phyloP scores from a whole-genome alignment of 2,888 invertebrate species.

The Poecilus cupreus region DNA sequence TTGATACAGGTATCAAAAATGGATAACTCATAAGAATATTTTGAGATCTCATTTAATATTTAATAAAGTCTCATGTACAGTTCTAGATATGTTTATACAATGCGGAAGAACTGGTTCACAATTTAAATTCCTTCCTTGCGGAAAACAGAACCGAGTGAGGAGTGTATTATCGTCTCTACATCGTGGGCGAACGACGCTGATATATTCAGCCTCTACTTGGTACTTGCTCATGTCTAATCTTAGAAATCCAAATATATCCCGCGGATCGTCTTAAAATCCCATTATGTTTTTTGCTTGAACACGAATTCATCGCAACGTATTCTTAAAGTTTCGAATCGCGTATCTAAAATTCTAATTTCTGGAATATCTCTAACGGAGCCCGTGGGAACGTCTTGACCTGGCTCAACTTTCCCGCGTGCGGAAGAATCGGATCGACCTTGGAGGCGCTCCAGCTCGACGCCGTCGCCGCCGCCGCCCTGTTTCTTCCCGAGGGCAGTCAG shows the following conservation, averaged over 20 bases:
- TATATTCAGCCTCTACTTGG: too few species aligned
- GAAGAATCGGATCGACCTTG: background rate
- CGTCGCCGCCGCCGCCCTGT: too few species aligned
- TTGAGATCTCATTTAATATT: too few species aligned
- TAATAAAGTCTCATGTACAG: background rate
- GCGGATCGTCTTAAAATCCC: conserved; percentile 52
- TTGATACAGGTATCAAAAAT: too few species aligned
- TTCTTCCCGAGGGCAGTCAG: background rate
- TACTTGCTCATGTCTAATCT: background rate
- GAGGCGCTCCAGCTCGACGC: background rate
- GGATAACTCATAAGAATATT: too few species aligned
- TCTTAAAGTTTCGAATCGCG: conserved; percentile 53
- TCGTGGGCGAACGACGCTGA: background rate
- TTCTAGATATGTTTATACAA: background rate
- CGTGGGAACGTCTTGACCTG: conserved; percentile 56
- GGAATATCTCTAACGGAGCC: conserved; percentile 37
- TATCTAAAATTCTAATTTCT: conserved; percentile 58
- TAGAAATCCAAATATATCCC: conserved; percentile 15
- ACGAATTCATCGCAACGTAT: conserved; percentile 52
- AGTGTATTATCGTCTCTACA: background rate
- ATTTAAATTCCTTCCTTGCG: background rate
- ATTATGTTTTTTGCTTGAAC: conserved; percentile 49
- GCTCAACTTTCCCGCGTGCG: conserved; percentile 28
- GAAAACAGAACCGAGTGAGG: background rate
- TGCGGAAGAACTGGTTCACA: background rate